phyloP scores from a whole-genome alignment of 2,797 vertebrate species.

The Neopelma chrysocephalum region DNA sequence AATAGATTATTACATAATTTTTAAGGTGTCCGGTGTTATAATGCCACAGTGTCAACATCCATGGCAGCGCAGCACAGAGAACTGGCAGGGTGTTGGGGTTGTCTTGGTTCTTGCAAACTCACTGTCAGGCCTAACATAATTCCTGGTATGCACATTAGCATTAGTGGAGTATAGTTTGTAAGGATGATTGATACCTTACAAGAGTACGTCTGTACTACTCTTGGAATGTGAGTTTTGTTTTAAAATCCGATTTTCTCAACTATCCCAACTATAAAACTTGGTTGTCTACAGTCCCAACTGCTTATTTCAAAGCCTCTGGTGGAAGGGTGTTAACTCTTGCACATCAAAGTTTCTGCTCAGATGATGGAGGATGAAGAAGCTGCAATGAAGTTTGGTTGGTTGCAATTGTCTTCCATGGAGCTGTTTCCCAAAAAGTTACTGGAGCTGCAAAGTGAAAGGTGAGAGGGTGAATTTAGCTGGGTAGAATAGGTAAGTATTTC shows the following conservation, averaged over 20 bases:
- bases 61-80: neutral
- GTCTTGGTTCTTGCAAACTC: neutral
- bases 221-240: neutral
- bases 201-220: neutral
- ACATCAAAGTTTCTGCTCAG: neutral
- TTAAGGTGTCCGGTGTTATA: neutral
- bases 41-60: neutral
- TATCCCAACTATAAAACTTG: neutral
- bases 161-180: neutral
- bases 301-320: neutral
- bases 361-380: neutral
- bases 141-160: neutral
- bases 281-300: neutral
- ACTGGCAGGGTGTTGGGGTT: neutral
- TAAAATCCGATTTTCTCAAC: neutral
- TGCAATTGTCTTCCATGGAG: neutral
- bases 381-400: neutral
- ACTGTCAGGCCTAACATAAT: neutral
- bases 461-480: neutral
- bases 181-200: rapidly evolving
- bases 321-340: neutral
- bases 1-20: neutral
- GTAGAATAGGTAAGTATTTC: neutral
- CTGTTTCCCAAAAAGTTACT: neutral
- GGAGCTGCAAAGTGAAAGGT: neutral